Evolutionary conservation across 2,888 invertebrate genomes (phyloP).

Genomic region (Aspidapion aeneum): DNA sequence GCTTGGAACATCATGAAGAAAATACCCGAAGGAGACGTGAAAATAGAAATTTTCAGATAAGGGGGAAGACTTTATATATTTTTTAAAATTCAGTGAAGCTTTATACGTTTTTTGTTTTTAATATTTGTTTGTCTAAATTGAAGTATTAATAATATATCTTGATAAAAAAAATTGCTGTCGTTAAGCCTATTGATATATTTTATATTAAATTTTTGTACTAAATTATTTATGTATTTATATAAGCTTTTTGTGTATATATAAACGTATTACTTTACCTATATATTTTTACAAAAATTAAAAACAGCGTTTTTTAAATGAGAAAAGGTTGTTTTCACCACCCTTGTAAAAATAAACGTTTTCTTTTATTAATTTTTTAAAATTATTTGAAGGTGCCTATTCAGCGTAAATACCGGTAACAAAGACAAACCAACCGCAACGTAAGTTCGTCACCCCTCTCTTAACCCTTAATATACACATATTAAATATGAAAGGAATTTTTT

Average conservation of each 20-base stretch:
- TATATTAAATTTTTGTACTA: constrained; percentile 34
- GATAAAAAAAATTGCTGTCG: constrained; percentile 16
- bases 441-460: no score
- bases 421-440: no score
- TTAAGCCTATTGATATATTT: constrained; percentile 36
- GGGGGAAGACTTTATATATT: neutral
- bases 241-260: constrained; percentile 4
- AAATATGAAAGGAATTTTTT: no score
- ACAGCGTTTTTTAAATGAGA: neutral
- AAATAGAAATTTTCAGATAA: constrained; percentile 36
- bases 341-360: no score
- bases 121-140: constrained; percentile 2
- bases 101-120: neutral
- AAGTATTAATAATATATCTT: neutral
- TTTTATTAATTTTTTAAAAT: no score
- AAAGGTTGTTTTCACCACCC: no score
- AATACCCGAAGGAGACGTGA: constrained; percentile 71
- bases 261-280: constrained; percentile 17
- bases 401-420: no score
- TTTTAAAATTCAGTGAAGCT: neutral
- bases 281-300: constrained; percentile 20
- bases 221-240: constrained; percentile 35
- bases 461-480: no score
- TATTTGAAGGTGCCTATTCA: no score
- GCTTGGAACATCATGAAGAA: constrained; percentile 93